Conservation (phyloP, 2,113 vertebrate species). For the Ageneiosus marmoratus region DNA sequence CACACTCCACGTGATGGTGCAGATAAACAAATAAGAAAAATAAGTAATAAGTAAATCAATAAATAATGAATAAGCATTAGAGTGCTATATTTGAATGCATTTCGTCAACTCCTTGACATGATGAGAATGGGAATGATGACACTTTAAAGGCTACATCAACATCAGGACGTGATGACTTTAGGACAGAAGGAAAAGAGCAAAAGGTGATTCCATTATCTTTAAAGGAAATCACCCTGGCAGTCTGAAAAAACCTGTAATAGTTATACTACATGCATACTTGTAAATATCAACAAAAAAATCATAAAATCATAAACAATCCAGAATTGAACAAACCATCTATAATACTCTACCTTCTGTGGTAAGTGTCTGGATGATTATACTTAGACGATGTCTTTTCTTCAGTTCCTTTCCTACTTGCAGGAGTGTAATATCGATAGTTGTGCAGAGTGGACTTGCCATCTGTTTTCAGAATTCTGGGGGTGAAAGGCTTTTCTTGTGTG, state of each 20-base stretch:
- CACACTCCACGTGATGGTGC: background rate
- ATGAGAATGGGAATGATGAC: background rate
- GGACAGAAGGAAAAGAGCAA: background rate
- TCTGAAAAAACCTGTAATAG: no score
- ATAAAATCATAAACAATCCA: background rate
- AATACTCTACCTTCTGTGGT: slow-evolving; percentile 75
- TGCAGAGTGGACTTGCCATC: slow-evolving; percentile 82
- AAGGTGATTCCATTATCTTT: background rate
- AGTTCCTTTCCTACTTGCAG: slow-evolving; percentile 70
- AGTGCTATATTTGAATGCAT: background rate
- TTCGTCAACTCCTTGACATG: background rate
- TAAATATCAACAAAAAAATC: background rate
- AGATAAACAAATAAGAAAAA: background rate
- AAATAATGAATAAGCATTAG: background rate
- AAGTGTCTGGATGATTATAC: slow-evolving; percentile 60
- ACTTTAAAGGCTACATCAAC: background rate
- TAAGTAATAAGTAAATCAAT: background rate
- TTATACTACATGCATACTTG: background rate
- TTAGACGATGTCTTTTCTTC: slow-evolving; percentile 41
- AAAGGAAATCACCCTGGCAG: background rate
- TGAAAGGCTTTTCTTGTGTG: slow-evolving; percentile 81
- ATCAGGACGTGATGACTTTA: background rate
- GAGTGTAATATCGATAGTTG: slow-evolving; percentile 86
- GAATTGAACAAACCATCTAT: background rate
- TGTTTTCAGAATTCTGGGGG: slow-evolving; percentile 86